A percentile compares a stretch with the other conserved stretches of the same genome.
Conservation (phyloP, 2,888 invertebrate species). For the Xestia sexstrigata region DNA sequence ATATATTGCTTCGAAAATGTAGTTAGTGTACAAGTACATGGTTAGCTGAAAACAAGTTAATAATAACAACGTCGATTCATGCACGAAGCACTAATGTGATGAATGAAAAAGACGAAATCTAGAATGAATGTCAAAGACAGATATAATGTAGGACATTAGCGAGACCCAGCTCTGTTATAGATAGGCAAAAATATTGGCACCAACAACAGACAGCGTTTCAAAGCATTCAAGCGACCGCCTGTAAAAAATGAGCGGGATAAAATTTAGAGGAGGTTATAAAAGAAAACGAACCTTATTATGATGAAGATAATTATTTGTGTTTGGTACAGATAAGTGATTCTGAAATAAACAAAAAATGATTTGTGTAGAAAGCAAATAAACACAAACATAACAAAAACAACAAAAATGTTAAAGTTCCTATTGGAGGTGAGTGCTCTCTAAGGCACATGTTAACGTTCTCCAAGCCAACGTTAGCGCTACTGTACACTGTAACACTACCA, state of each 20-base stretch:
- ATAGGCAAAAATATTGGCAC: constrained; percentile 62
- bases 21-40: constrained; percentile 42
- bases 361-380: constrained; percentile 91
- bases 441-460: constrained; percentile 63
- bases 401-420: constrained; percentile 77
- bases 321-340: constrained; percentile 97
- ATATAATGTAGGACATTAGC: constrained; percentile 53
- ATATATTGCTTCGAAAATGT: constrained; percentile 61
- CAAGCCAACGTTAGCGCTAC: constrained; percentile 71
- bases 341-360: constrained; percentile 93
- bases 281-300: constrained; percentile 94
- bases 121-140: constrained; percentile 57
- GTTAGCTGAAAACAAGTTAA: constrained; percentile 56
- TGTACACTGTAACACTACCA: constrained; percentile 56
- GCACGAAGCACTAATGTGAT: constrained; percentile 71
- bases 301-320: constrained; percentile 96
- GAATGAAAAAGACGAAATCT: constrained; percentile 55
- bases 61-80: constrained; percentile 67
- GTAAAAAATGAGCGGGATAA: constrained; percentile 78
- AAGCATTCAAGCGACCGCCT: constrained; percentile 83
- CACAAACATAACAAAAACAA: constrained; percentile 86
- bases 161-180: constrained; percentile 59
- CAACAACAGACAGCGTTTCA: constrained; percentile 71
- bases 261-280: constrained; percentile 86
- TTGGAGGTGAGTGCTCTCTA: constrained; percentile 62